Evolutionary conservation across 2,797 vertebrate species (phyloP).

Genomic region (Pitangus sulphuratus): DNA sequence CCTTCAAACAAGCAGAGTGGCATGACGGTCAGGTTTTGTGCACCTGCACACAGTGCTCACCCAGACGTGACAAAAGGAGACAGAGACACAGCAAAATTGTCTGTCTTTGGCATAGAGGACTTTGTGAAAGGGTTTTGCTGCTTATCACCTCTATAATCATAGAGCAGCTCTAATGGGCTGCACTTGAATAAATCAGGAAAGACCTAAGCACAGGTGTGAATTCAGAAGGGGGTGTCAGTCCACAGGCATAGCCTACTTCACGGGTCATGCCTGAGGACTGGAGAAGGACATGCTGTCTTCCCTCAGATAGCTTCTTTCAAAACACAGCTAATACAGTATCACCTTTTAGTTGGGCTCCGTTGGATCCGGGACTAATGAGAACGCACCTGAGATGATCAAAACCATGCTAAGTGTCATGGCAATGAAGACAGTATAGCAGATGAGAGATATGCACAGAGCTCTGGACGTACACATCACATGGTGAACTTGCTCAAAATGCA

Average conservation of each 20-base stretch:
- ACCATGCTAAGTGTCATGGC: neutral
- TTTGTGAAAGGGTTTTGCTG: neutral
- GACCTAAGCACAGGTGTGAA: rapidly evolving
- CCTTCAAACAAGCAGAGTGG: neutral
- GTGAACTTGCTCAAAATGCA: neutral
- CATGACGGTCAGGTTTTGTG: rapidly evolving
- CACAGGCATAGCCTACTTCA: rapidly evolving
- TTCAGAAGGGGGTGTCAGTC: neutral
- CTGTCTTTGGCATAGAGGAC: neutral
- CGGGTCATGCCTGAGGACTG: neutral
- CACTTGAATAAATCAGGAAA: neutral
- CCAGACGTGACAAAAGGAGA: neutral
- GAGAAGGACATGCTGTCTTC: neutral
- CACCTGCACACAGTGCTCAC: neutral
- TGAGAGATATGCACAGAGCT: rapidly evolving
- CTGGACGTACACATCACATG: neutral
- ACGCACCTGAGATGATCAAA: rapidly evolving
- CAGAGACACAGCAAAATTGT: neutral
- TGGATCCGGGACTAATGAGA: neutral
- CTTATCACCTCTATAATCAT: neutral
- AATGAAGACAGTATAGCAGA: neutral
- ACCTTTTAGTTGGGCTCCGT: neutral
- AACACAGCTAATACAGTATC: rapidly evolving
- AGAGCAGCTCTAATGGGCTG: neutral
- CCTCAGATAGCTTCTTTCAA: neutral